These are phyloP conservation scores for Lycocerus yunnanus DNA, from an alignment of 2,888 invertebrate genomes.

Conservation along the genomic window DNA sequence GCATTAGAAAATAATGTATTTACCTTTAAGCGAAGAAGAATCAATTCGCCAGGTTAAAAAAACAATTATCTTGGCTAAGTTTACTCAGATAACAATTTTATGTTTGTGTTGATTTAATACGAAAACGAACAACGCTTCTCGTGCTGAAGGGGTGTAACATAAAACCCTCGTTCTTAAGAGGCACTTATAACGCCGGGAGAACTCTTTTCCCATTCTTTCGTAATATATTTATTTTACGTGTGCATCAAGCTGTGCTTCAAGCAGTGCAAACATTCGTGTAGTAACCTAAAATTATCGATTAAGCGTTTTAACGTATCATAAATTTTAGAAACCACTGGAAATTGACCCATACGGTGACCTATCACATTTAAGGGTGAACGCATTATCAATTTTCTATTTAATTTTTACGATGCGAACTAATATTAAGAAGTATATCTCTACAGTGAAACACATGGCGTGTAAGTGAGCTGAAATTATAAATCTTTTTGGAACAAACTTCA, in stretches of 20 bases:
- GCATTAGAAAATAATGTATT: neutral
- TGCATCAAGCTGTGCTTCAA: neutral
- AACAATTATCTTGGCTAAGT: constrained; percentile 3
- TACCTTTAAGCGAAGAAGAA: neutral
- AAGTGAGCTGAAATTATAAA: too few species aligned
- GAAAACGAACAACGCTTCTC: neutral
- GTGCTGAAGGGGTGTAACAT: neutral
- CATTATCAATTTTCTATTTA: neutral
- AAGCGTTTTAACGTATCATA: too few species aligned
- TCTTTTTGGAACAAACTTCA: too few species aligned
- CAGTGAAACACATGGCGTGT: too few species aligned
- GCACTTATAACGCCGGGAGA: constrained; percentile 5
- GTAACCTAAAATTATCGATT: neutral
- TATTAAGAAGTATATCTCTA: too few species aligned
- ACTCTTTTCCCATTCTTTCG: neutral
- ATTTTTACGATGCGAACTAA: neutral
- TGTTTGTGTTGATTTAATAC: constrained; percentile 6
- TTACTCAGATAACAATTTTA: constrained; percentile 11
- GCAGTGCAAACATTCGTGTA: neutral
- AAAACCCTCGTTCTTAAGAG: constrained; percentile 2
- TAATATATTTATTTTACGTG: neutral
- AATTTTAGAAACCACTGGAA: too few species aligned
- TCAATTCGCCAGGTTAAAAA: neutral
- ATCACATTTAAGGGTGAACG: neutral
- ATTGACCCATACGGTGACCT: too few species aligned